Conservation (phyloP, 2,113 vertebrate genomes). For the Ornithorhynchus anatinus region DNA sequence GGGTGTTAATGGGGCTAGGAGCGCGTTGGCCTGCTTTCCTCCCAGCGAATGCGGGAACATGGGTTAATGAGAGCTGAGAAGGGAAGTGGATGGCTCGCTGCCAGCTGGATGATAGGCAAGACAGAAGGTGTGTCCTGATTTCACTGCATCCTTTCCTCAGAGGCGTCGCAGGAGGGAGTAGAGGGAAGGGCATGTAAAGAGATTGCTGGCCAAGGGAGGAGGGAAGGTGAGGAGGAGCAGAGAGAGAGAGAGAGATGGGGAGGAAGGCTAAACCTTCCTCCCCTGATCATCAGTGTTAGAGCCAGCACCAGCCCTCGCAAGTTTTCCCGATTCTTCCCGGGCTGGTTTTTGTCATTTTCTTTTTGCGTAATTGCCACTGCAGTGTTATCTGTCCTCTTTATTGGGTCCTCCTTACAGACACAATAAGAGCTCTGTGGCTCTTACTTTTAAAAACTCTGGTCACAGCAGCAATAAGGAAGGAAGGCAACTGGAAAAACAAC, state of each 20-base stretch:
- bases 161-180: neutral
- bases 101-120: too few species aligned
- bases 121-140: neutral
- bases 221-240: neutral
- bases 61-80: neutral
- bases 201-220: neutral
- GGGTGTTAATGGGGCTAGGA: neutral
- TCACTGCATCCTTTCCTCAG: neutral
- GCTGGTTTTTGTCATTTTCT: neutral
- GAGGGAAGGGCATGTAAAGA: neutral
- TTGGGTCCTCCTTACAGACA: neutral
- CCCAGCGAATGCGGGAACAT: rapidly evolving
- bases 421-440: neutral
- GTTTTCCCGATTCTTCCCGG: neutral
- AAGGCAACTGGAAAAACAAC: neutral
- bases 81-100: rapidly evolving
- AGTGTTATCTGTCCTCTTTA: neutral
- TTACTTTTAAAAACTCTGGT: too few species aligned
- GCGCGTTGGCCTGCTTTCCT: neutral
- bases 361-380: neutral
- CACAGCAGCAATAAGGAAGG: neutral
- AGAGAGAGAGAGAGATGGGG: too few species aligned
- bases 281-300: too few species aligned
- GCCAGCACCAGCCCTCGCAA: too few species aligned
- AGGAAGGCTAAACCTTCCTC: too few species aligned